These are phyloP conservation scores for Tetramorium bicarinatum DNA, from an alignment of 2,888 invertebrate species.

Conservation along the genomic window DNA sequence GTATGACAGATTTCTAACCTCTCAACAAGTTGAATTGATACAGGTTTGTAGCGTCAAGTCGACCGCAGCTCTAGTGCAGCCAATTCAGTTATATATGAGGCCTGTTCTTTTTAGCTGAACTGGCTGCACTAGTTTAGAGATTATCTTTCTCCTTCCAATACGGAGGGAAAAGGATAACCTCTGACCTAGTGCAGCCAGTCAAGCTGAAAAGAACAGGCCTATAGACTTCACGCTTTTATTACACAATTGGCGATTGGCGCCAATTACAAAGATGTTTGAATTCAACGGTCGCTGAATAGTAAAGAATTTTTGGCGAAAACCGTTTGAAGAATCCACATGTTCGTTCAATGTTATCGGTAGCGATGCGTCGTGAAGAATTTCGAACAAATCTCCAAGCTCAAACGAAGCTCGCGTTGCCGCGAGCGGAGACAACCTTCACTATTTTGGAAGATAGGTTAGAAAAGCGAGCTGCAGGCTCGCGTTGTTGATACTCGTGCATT, in stretches of 20 bases:
- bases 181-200: no score
- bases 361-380: not conserved
- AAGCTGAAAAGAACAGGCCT: no score
- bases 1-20: no score
- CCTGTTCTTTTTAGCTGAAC: no score
- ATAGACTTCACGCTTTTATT: not conserved
- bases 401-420: no score
- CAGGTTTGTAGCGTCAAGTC: no score
- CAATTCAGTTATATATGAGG: no score
- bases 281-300: not conserved
- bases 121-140: no score
- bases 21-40: no score
- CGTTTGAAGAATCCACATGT: not conserved
- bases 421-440: not conserved
- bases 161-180: no score
- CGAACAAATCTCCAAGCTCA: not conserved
- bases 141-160: no score
- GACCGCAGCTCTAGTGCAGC: no score
- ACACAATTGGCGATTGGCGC: conserved; percentile 3
- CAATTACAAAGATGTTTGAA: conserved; percentile 28
- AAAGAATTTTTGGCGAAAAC: not conserved
- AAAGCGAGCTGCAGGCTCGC: not conserved
- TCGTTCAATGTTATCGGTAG: not conserved
- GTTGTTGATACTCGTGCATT: not conserved
- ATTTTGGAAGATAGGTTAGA: conserved; percentile 31